These are phyloP conservation scores for Papilio gigon DNA, from an alignment of 2,888 invertebrate genomes.

Conservation along the genomic window DNA sequence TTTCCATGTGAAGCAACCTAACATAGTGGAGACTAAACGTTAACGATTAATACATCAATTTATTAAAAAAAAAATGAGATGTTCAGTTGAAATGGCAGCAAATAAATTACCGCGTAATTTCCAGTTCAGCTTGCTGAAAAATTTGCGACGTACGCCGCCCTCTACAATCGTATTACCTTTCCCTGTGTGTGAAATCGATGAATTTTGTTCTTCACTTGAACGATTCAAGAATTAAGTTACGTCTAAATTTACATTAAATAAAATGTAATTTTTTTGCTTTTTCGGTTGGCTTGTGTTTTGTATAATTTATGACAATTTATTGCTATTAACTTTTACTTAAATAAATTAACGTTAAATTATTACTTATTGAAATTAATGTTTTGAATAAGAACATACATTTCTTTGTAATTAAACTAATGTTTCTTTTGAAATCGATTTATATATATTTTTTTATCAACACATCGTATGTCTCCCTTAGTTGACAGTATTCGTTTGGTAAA, in stretches of 20 bases:
- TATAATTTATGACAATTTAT: too few relatives aligned
- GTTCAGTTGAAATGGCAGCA: slow-evolving; percentile 24
- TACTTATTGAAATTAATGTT: too few relatives aligned
- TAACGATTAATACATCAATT: neutral
- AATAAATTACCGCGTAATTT: slow-evolving; percentile 31
- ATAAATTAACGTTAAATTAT: too few relatives aligned
- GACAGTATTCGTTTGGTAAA: neutral
- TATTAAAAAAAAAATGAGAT: neutral
- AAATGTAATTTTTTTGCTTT: neutral
- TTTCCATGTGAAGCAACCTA: neutral
- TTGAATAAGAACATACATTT: too few relatives aligned
- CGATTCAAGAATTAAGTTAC: slow-evolving; percentile 1
- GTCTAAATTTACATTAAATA: neutral
- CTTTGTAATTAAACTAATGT: neutral
- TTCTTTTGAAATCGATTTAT: neutral
- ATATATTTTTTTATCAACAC: neutral
- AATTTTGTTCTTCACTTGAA: slow-evolving; percentile 2
- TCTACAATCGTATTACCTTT: slow-evolving; percentile 21
- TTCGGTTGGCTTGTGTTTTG: too few relatives aligned
- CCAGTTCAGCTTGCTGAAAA: slow-evolving; percentile 33
- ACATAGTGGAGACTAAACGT: neutral
- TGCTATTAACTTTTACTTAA: too few relatives aligned
- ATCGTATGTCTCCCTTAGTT: neutral
- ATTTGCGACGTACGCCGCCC: slow-evolving; percentile 25
- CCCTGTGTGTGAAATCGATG: slow-evolving; percentile 22